Evolutionary conservation across 2,888 invertebrate genomes (phyloP).

Genomic region (Nephrotoma appendiculata): DNA sequence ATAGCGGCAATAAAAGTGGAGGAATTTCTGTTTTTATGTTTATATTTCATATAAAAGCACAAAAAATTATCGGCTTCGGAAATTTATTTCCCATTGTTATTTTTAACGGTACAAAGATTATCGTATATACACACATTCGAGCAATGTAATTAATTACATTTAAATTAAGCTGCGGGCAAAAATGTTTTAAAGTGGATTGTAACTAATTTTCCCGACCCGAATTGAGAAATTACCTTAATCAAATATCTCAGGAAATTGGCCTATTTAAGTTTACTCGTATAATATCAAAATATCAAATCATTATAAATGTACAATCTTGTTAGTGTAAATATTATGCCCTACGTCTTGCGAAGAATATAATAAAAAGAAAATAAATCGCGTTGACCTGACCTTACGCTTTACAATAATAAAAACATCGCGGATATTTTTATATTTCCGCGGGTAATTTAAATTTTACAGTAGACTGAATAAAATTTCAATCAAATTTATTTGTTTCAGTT

Average conservation of each 20-base stretch:
- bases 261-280: background rate
- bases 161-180: background rate
- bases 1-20: background rate
- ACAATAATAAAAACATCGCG: background rate
- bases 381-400: background rate
- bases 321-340: background rate
- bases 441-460: background rate
- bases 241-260: background rate
- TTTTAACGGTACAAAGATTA: too few relatives aligned
- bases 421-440: background rate
- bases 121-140: too few relatives aligned
- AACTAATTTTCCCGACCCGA: background rate
- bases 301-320: background rate
- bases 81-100: background rate
- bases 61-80: background rate
- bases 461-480: background rate
- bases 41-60: background rate
- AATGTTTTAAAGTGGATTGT: background rate
- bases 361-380: background rate
- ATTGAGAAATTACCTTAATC: background rate
- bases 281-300: background rate
- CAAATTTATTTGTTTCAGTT: background rate
- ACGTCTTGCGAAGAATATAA: background rate
- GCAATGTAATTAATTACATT: background rate
- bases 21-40: background rate